These are phyloP conservation scores for Pediacus dermestoides DNA, from an alignment of 2,888 invertebrate species.

Conservation along the genomic window DNA sequence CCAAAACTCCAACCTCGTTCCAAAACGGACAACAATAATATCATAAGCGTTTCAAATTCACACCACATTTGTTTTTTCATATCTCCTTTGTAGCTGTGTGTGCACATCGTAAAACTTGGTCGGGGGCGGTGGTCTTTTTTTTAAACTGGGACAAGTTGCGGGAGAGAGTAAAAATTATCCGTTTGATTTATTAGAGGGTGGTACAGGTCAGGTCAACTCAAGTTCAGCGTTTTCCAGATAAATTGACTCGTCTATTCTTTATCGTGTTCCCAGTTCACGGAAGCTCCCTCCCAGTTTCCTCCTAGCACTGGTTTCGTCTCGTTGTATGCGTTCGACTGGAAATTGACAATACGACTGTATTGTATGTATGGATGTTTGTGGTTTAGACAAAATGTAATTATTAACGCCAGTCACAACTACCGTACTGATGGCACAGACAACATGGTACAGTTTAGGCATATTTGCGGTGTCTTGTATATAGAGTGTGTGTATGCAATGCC, in stretches of 20 bases:
- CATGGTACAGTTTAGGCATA: too few species aligned
- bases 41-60: slow-evolving; percentile 25
- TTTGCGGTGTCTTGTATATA: too few species aligned
- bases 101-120: too few species aligned
- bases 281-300: background rate
- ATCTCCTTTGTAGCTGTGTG: slow-evolving; percentile 13
- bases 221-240: slow-evolving; percentile 20
- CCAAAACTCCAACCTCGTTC: too few species aligned
- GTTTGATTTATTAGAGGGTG: slow-evolving; percentile 18
- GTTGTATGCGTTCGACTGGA: slow-evolving; percentile 1
- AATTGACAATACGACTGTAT: background rate
- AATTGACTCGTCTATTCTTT: slow-evolving; percentile 22
- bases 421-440: too few species aligned
- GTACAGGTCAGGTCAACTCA: slow-evolving; percentile 15
- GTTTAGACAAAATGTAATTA: too few species aligned
- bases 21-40: too few species aligned
- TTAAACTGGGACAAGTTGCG: slow-evolving; percentile 10
- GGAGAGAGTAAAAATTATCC: slow-evolving; percentile 15
- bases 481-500: too few species aligned
- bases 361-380: too few species aligned
- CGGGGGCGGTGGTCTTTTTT: too few species aligned
- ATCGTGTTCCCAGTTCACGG: slow-evolving; percentile 11
- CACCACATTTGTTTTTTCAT: slow-evolving; percentile 22
- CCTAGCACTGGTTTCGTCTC: background rate
- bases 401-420: too few species aligned